Conservation (phyloP, 1,140 invertebrate genomes). For the Oscheius sp. region DNA sequence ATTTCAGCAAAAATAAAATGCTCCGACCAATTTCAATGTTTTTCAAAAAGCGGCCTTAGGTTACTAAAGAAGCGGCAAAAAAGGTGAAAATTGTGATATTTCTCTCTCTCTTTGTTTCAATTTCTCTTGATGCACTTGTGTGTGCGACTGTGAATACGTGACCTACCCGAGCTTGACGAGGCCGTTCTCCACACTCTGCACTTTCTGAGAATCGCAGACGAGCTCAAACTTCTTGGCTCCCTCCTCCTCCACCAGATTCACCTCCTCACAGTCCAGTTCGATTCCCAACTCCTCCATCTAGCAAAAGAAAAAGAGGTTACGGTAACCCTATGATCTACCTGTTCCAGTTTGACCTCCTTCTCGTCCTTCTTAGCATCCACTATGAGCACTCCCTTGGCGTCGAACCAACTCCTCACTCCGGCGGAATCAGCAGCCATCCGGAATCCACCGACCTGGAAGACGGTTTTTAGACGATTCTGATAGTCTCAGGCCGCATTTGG, state of each 20-base stretch:
- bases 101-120: no score
- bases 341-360: constrained; percentile 37
- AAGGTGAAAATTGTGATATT: no score
- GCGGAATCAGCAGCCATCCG: constrained; percentile 36
- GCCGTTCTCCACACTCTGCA: constrained; percentile 39
- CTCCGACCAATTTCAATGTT: no score
- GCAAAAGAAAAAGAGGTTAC: not conserved
- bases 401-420: constrained; percentile 43
- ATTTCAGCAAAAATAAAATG: no score
- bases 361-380: constrained; percentile 34
- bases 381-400: constrained; percentile 47
- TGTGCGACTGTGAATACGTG: no score
- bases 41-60: no score
- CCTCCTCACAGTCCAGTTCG: constrained; percentile 55
- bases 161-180: constrained; percentile 29
- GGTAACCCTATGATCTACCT: constrained; percentile 31
- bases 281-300: constrained; percentile 51
- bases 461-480: constrained; percentile 15
- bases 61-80: no score
- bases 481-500: no score
- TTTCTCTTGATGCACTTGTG: no score
- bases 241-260: constrained; percentile 40
- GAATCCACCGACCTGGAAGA: constrained; percentile 46
- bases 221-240: constrained; percentile 43
- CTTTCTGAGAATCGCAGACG: constrained; percentile 30